Evolutionary conservation across 2,888 invertebrate species (phyloP), one percentile per base, ranked within the genome.

Genomic region (Cyaniris semiargus): DNA sequence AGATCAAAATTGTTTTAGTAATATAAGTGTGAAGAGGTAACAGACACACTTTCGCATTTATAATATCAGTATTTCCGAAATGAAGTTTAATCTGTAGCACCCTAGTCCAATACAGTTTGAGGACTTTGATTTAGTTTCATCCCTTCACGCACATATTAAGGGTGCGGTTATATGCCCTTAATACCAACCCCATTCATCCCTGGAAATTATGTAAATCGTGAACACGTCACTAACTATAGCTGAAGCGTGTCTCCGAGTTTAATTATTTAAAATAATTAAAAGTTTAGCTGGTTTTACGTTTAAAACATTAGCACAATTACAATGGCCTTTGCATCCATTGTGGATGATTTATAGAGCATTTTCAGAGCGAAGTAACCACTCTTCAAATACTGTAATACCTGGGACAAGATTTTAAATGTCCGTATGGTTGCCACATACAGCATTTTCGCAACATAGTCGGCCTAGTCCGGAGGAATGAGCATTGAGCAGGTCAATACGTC

Each of bases 81-180:
- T 23, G 1, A 10, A 60, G 23, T 60, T 60, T 60, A 60, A 60
- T 23, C 23, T 60, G 60, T 4, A 60, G 23, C 23, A 23, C 13
- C 23, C 23, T 3, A 60, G 60, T n/a, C 21, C 23, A 60, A 60
- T 60, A 60, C 13, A 60, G 23, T 23, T 60, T 27, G 23, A 60
- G 60, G 21, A 23, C 23, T 60, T 60, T 60, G 60, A 60, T 60
- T 27, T 60, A 60, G 60, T 60, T 60, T 60, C 23, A 60, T 60
- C 60, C 60, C 23, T 60, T 60, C 60, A 60, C 60, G 13, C 60
- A 23, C 60, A 23, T 60, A 60, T 60, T 60, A 60, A 60, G 21
- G 60, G 60, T 23, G 60, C 60, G 60, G 60, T 27, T 60, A 60
- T 60, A n/a, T 56, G 60, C 23, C 60, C 60, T 7, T 60, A 60